Conservation (phyloP, 1,140 invertebrate genomes). For the Doryteuthis pealeii region DNA sequence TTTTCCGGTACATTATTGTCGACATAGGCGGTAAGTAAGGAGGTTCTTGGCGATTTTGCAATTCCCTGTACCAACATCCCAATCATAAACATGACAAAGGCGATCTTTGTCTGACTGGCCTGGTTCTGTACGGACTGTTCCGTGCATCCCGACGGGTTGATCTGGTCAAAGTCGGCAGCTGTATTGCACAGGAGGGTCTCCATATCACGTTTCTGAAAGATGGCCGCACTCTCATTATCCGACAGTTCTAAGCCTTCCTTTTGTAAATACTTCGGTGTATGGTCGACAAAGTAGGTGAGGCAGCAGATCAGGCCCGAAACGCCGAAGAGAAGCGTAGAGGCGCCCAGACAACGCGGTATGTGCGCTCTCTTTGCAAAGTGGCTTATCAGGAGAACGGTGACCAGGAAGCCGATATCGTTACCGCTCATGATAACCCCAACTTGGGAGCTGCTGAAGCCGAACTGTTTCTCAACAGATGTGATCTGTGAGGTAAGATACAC, state of each 20-base stretch:
- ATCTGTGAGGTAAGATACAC: constrained; percentile 34
- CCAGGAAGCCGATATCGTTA: constrained; percentile 37
- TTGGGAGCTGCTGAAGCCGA: constrained; percentile 34
- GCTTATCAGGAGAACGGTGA: constrained; percentile 30
- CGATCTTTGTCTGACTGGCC: not conserved
- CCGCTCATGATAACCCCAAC: constrained; percentile 36
- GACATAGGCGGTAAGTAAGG: constrained; percentile 30
- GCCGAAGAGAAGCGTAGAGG: constrained; percentile 33
- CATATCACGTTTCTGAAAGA: no score
- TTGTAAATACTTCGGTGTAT: not conserved
- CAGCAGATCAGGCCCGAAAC: constrained; percentile 32
- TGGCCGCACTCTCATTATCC: not conserved
- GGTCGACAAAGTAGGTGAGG: not conserved
- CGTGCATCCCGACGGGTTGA: not conserved
- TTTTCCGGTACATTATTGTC: constrained; percentile 33
- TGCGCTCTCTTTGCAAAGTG: constrained; percentile 27
- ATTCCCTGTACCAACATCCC: constrained; percentile 31
- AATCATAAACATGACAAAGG: constrained; percentile 14
- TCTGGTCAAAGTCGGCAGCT: not conserved
- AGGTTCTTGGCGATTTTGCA: constrained; percentile 33
- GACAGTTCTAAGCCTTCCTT: not conserved
- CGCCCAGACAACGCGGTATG: constrained; percentile 28
- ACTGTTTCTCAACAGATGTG: constrained; percentile 38
- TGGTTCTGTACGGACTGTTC: not conserved
- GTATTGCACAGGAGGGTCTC: not conserved